These are phyloP conservation scores for Hucho hucho DNA, from an alignment of 2,113 vertebrate species.

Conservation along the genomic window DNA sequence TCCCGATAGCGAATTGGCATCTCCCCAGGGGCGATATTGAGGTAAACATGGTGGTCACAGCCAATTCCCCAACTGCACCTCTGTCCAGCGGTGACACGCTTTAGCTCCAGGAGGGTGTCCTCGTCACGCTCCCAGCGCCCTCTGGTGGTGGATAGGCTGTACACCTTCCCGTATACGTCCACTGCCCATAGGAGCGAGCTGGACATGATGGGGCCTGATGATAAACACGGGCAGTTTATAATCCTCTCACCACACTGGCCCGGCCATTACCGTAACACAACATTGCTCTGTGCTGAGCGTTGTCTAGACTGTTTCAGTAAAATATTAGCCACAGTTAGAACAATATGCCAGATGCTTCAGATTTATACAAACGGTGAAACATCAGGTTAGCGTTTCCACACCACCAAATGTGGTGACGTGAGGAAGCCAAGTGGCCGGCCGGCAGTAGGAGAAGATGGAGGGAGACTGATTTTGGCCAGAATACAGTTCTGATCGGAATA, in stretches of 20 bases:
- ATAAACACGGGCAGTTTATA: conserved; percentile 40
- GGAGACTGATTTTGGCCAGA: too few species aligned
- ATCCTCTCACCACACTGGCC: conserved; percentile 37
- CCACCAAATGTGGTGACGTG: too few species aligned
- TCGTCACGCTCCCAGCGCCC: conserved; percentile 86
- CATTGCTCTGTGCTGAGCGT: too few species aligned
- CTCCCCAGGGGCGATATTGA: conserved; percentile 83
- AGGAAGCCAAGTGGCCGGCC: too few species aligned
- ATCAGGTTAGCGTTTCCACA: too few species aligned
- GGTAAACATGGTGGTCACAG: conserved; percentile 89
- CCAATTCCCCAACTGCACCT: conserved; percentile 94
- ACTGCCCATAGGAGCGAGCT: conserved; percentile 87
- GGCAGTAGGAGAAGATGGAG: too few species aligned
- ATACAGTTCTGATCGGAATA: too few species aligned
- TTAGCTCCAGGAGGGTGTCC: conserved; percentile 87
- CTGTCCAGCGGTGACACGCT: conserved; percentile 80
- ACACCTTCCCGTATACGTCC: conserved; percentile 91
- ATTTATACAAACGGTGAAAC: too few species aligned
- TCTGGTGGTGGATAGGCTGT: conserved; percentile 82
- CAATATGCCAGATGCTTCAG: too few species aligned
- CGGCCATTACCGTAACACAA: not conserved
- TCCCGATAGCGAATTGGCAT: conserved; percentile 87
- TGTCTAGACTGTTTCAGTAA: too few species aligned
- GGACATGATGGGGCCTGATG: conserved; percentile 74
- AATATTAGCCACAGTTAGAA: too few species aligned